Evolutionary conservation across 2,888 invertebrate genomes (phyloP).

Genomic region (Polydrusus tereticollis): DNA sequence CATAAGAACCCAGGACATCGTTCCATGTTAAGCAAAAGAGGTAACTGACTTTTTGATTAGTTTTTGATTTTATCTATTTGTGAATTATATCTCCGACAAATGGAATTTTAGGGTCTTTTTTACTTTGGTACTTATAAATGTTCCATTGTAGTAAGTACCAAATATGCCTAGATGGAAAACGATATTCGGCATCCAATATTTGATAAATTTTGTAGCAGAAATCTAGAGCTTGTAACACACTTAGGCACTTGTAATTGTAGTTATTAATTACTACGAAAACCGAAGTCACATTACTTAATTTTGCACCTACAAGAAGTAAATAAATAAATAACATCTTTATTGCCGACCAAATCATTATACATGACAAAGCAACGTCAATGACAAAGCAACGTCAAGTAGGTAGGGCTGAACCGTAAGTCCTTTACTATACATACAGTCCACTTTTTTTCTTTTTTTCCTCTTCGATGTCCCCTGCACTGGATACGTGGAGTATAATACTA

Average conservation of each 20-base stretch:
- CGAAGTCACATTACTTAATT: constrained; percentile 26
- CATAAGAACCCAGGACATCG: constrained; percentile 1
- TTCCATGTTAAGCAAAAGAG: constrained; percentile 7
- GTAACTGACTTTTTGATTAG: not conserved
- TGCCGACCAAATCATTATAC: too few relatives aligned
- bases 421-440: constrained; percentile 31
- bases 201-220: constrained; percentile 30
- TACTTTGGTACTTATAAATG: constrained; percentile 3
- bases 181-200: constrained; percentile 28
- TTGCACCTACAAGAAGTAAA: constrained; percentile 28
- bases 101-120: constrained; percentile 15
- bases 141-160: constrained; percentile 28
- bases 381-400: too few relatives aligned
- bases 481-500: constrained; percentile 21
- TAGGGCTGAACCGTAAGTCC: constrained; percentile 40
- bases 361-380: too few relatives aligned
- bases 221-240: constrained; percentile 28
- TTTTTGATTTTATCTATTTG: not conserved
- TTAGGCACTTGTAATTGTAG: constrained; percentile 13
- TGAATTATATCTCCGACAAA: not conserved
- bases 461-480: constrained; percentile 35
- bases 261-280: constrained; percentile 27
- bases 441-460: constrained; percentile 25
- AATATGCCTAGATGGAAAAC: constrained; percentile 8
- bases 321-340: too few relatives aligned